Conservation (phyloP, 2,888 invertebrate species). For the Philopedon plagiatum region DNA sequence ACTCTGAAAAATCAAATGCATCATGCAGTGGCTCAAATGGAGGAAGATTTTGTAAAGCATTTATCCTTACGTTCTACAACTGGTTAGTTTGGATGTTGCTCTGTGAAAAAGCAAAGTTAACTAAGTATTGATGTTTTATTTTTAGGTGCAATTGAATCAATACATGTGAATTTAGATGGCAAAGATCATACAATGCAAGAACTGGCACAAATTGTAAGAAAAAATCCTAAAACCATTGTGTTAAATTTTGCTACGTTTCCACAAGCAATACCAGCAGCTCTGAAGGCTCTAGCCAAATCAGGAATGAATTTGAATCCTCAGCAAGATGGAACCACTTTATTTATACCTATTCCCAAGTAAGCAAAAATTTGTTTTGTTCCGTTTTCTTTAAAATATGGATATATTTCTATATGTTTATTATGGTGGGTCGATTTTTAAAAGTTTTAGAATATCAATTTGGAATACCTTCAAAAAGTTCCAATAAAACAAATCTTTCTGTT, state of each 20-base stretch:
- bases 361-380: too few relatives aligned
- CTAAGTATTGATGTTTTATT: conserved; percentile 39
- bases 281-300: conserved; percentile 83
- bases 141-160: conserved; percentile 82
- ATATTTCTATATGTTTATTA: not conserved
- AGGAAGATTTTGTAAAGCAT: conserved; percentile 84
- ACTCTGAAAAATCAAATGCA: conserved; percentile 79
- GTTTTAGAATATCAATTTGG: too few relatives aligned
- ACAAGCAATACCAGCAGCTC: conserved; percentile 85
- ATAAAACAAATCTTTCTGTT: too few relatives aligned
- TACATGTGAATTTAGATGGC: conserved; percentile 83
- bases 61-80: conserved; percentile 84
- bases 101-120: too few relatives aligned
- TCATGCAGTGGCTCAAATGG: conserved; percentile 78
- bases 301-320: conserved; percentile 95
- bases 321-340: conserved; percentile 93
- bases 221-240: conserved; percentile 88
- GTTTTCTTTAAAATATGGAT: not conserved
- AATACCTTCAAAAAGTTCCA: too few relatives aligned
- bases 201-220: conserved; percentile 88
- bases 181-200: conserved; percentile 88
- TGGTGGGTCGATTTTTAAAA: too few relatives aligned
- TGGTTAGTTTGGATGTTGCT: conserved; percentile 72
- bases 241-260: conserved; percentile 89
- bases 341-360: conserved; percentile 90